Conservation (phyloP, 2,797 vertebrate species). For the Natrix natrix region DNA sequence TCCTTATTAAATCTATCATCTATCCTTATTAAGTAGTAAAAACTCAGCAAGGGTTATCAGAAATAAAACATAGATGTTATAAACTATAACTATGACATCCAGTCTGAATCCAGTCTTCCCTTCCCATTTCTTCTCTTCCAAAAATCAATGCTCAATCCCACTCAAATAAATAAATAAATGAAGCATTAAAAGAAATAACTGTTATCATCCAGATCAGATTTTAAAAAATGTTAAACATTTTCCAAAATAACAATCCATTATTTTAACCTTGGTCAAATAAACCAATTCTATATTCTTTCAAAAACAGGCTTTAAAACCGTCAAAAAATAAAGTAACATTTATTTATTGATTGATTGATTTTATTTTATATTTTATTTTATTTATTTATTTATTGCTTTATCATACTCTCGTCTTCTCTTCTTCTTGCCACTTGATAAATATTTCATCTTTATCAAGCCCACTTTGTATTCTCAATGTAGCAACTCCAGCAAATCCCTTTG, state of each 20-base stretch:
- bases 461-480: background rate
- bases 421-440: background rate
- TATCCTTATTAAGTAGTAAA: background rate
- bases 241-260: background rate
- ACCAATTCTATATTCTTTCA: background rate
- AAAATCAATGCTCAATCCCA: background rate
- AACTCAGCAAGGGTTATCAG: background rate
- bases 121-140: background rate
- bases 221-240: background rate
- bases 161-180: too few species aligned
- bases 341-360: too few species aligned
- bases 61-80: background rate
- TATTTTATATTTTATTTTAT: too few species aligned
- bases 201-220: background rate
- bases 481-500: background rate
- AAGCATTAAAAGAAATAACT: background rate
- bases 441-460: background rate
- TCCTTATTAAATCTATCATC: background rate
- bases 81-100: background rate
- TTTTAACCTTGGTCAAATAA: background rate
- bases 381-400: too few species aligned
- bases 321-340: background rate
- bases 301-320: background rate
- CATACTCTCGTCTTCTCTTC: background rate
- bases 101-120: background rate